A percentile compares a stretch with the other conserved stretches of the same genome.
These are phyloP conservation scores for Phthorimaea operculella DNA, from an alignment of 1,140 invertebrate genomes.

Conservation along the genomic window DNA sequence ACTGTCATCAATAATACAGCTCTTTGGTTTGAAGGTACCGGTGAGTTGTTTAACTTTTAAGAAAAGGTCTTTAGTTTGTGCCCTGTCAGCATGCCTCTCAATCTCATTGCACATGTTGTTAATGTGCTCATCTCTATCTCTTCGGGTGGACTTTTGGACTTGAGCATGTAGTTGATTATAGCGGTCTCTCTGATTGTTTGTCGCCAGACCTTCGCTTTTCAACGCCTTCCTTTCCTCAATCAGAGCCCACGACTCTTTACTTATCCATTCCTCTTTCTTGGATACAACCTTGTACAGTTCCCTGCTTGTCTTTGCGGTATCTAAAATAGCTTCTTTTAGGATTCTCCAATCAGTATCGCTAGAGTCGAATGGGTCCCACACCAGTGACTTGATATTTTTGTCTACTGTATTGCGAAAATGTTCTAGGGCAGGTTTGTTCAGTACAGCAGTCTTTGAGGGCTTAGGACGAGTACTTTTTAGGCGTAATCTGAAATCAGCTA, in stretches of 20 bases:
- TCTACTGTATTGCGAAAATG: background rate
- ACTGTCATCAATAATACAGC: slow-evolving; percentile 11
- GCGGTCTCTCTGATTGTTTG: background rate
- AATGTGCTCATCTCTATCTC: slow-evolving; percentile 8
- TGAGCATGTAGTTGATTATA: background rate
- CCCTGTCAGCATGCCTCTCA: slow-evolving; percentile 9
- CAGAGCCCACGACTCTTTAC: background rate
- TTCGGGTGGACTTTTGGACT: background rate
- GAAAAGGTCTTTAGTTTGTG: slow-evolving; percentile 8
- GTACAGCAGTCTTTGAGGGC: background rate
- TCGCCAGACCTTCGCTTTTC: background rate
- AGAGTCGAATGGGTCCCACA: background rate
- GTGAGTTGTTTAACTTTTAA: slow-evolving; percentile 12
- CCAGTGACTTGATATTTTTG: background rate
- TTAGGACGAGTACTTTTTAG: background rate
- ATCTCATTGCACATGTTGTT: slow-evolving; percentile 12
- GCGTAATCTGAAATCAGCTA: background rate
- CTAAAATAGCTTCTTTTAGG: background rate
- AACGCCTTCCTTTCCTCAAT: background rate
- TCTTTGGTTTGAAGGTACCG: slow-evolving; percentile 2
- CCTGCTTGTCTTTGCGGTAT: background rate
- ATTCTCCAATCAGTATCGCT: background rate
- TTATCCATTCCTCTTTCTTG: background rate
- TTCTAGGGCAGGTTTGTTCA: background rate
- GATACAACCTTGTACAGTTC: background rate